phyloP scores from a whole-genome alignment of 1,140 invertebrate genomes.

The Acromyrmex charruanus region DNA sequence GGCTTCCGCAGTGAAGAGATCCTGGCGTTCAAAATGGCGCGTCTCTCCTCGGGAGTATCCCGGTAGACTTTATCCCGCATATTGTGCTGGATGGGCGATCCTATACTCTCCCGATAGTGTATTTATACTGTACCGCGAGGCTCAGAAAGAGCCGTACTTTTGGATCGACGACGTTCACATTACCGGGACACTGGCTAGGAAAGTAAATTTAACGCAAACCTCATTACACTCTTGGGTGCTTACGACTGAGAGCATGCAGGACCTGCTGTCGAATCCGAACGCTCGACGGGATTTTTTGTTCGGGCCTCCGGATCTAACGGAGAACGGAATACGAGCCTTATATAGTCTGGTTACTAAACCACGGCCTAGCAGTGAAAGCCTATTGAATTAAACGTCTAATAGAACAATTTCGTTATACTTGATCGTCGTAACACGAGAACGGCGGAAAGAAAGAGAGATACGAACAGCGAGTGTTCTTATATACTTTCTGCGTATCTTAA shows the following conservation, averaged over 20 bases:
- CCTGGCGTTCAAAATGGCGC: slow-evolving; percentile 92
- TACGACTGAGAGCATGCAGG: slow-evolving; percentile 80
- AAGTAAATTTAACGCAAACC: slow-evolving; percentile 88
- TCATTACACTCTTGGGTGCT: slow-evolving; percentile 86
- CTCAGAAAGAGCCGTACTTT: slow-evolving; percentile 90
- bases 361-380: slow-evolving; percentile 76
- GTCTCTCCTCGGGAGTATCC: slow-evolving; percentile 91
- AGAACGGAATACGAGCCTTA: slow-evolving; percentile 85
- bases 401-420: slow-evolving; percentile 38
- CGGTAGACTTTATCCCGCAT: slow-evolving; percentile 89
- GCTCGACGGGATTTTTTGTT: slow-evolving; percentile 86
- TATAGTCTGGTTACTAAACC: slow-evolving; percentile 81
- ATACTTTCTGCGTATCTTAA: slow-evolving; percentile 45
- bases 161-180: slow-evolving; percentile 96
- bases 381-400: slow-evolving; percentile 67
- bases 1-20: slow-evolving; percentile 87
- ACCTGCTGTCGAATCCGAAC: slow-evolving; percentile 77
- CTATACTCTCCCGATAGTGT: slow-evolving; percentile 91
- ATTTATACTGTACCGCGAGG: slow-evolving; percentile 89
- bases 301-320: slow-evolving; percentile 87
- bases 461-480: slow-evolving; percentile 18
- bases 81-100: slow-evolving; percentile 92
- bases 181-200: slow-evolving; percentile 90
- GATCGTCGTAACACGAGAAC: not conserved
- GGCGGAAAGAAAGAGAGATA: not conserved